A percentile compares a stretch with the other conserved stretches of the same genome.
Conservation (phyloP, 2,888 invertebrate genomes). For the Phalera bucephala region DNA sequence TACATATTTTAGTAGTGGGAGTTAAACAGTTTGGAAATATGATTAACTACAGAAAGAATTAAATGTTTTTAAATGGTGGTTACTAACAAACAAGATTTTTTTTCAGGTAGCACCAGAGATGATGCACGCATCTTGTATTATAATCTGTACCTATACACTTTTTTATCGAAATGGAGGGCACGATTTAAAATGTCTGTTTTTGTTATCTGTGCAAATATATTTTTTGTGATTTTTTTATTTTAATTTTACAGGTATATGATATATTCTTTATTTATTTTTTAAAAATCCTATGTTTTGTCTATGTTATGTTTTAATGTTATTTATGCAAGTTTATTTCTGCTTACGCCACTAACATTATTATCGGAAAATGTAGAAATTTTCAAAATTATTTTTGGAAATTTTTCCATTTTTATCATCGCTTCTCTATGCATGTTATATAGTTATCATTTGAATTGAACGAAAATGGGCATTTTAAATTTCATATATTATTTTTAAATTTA, state of each 20-base stretch:
- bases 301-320: slow-evolving; percentile 41
- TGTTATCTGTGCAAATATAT: slow-evolving; percentile 23
- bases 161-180: slow-evolving; percentile 78
- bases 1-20: no score
- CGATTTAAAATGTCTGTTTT: slow-evolving; percentile 71
- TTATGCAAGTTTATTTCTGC: slow-evolving; percentile 32
- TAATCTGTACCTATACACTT: slow-evolving; percentile 8
- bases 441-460: slow-evolving; percentile 47
- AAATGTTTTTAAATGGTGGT: no score
- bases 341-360: slow-evolving; percentile 63
- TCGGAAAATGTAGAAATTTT: slow-evolving; percentile 44
- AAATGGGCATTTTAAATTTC: slow-evolving; percentile 78
- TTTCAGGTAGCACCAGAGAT: no score
- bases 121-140: no score
- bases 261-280: slow-evolving; percentile 17
- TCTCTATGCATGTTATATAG: slow-evolving; percentile 46
- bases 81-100: no score
- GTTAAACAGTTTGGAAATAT: no score
- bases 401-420: slow-evolving; percentile 36
- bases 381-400: slow-evolving; percentile 54
- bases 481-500: slow-evolving; percentile 20
- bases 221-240: slow-evolving; percentile 24
- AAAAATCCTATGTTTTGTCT: no score
- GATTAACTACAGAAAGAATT: no score
- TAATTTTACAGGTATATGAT: slow-evolving; percentile 21